phyloP scores from a whole-genome alignment of 2,888 invertebrate species.

The Caenorhabditis zanzibari region DNA sequence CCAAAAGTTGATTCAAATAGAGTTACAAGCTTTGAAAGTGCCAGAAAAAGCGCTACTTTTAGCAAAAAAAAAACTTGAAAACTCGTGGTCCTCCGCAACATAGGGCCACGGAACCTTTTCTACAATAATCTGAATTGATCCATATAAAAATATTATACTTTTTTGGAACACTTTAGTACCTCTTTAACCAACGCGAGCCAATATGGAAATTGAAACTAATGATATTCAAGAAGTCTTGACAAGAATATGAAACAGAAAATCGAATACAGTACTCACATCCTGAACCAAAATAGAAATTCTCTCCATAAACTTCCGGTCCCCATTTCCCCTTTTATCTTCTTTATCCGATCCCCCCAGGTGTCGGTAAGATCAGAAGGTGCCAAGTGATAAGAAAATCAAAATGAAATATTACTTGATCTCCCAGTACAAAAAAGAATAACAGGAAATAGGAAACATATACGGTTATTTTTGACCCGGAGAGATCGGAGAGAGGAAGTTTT shows the following conservation, averaged over 20 bases:
- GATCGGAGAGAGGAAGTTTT: slow-evolving; percentile 33
- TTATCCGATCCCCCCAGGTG: slow-evolving; percentile 7
- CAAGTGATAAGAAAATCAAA: slow-evolving; percentile 52
- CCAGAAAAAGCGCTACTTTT: too few species aligned
- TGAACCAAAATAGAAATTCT: slow-evolving; percentile 1
- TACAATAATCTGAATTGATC: too few species aligned
- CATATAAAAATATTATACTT: too few species aligned
- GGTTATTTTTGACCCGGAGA: slow-evolving; percentile 31
- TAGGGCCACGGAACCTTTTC: too few species aligned
- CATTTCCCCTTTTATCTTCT: not conserved
- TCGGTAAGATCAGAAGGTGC: slow-evolving; percentile 40
- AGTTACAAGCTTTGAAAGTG: too few species aligned
- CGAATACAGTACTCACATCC: not conserved
- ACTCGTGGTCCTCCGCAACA: too few species aligned
- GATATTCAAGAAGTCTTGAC: not conserved
- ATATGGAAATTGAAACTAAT: not conserved
- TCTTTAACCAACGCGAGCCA: too few species aligned
- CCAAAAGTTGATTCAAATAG: too few species aligned
- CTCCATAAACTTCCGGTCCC: slow-evolving; percentile 5
- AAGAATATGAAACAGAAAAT: not conserved
- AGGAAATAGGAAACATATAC: slow-evolving; percentile 5
- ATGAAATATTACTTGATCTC: slow-evolving; percentile 32
- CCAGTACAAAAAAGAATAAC: not conserved
- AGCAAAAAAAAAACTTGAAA: too few species aligned
- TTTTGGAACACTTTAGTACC: too few species aligned